Evolutionary conservation across 2,113 vertebrate genomes (phyloP).

Genomic region (Actinemys pallida): DNA sequence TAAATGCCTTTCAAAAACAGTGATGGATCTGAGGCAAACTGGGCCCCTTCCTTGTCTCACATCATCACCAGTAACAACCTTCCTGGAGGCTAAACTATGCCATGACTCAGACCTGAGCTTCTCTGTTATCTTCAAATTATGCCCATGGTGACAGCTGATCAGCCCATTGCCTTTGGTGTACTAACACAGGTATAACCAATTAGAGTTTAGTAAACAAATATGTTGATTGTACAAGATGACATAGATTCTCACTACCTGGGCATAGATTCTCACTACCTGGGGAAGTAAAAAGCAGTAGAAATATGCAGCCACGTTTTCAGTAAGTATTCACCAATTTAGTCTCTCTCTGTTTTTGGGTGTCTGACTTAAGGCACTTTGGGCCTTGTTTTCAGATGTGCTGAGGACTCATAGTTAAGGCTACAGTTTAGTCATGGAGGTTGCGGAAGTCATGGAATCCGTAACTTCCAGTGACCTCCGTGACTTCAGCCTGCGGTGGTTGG

Average conservation of each 20-base stretch:
- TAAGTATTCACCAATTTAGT: not conserved
- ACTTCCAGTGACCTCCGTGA: too few relatives aligned
- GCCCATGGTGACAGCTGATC: not conserved
- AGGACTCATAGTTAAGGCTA: accelerated
- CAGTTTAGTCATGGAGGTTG: too few relatives aligned
- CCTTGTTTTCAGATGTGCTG: not conserved
- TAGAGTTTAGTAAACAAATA: not conserved
- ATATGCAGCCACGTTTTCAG: accelerated
- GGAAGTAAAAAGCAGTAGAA: accelerated
- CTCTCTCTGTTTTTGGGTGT: not conserved
- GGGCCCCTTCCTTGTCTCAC: not conserved
- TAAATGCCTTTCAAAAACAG: not conserved
- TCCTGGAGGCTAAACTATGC: not conserved
- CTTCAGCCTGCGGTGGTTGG: too few relatives aligned
- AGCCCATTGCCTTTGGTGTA: not conserved
- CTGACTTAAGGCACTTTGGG: accelerated
- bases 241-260: accelerated
- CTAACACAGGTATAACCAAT: not conserved
- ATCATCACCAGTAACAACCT: not conserved
- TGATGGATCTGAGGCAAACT: not conserved
- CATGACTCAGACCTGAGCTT: not conserved
- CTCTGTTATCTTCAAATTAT: not conserved
- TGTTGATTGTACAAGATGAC: accelerated
- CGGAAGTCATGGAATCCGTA: too few relatives aligned
- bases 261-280: accelerated